Conservation (phyloP, 37 sponge, comb jelly and placozoan genomes). For the Cliona cf. orientalis region DNA sequence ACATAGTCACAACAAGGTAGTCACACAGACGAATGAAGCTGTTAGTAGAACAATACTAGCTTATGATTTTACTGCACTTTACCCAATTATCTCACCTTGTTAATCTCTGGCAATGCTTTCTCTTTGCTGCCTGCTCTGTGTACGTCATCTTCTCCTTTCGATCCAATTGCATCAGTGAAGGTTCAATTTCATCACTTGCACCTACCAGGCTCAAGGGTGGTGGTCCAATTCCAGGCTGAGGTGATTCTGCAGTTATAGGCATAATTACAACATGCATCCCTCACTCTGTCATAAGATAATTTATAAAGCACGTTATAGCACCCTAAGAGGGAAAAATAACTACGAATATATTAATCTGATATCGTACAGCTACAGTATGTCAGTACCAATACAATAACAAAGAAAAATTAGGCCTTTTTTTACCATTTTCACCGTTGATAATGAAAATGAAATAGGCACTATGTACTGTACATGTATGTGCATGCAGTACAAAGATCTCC, state of each 20-base stretch:
- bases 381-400: too few species aligned
- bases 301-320: too few species aligned
- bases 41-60: neutral
- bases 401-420: too few species aligned
- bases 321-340: too few species aligned
- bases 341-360: too few species aligned
- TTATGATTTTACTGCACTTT: neutral
- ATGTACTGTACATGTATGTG: too few species aligned
- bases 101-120: constrained; percentile 88
- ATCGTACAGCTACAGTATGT: too few species aligned
- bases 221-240: neutral
- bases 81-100: constrained; percentile 40
- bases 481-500: too few species aligned
- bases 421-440: too few species aligned
- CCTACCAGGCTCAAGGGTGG: neutral
- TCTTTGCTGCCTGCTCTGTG: constrained; percentile 94
- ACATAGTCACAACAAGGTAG: constrained; percentile 86
- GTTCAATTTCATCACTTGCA: neutral
- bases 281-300: too few species aligned
- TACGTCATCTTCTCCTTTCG: constrained; percentile 87
- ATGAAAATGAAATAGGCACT: too few species aligned
- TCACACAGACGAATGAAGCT: constrained; percentile 89
- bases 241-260: neutral
- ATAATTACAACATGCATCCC: too few species aligned
- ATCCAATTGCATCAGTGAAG: constrained; percentile 48